Evolutionary conservation across 2,797 vertebrate genomes (phyloP).

Genomic region (Phalanger gymnotis): DNA sequence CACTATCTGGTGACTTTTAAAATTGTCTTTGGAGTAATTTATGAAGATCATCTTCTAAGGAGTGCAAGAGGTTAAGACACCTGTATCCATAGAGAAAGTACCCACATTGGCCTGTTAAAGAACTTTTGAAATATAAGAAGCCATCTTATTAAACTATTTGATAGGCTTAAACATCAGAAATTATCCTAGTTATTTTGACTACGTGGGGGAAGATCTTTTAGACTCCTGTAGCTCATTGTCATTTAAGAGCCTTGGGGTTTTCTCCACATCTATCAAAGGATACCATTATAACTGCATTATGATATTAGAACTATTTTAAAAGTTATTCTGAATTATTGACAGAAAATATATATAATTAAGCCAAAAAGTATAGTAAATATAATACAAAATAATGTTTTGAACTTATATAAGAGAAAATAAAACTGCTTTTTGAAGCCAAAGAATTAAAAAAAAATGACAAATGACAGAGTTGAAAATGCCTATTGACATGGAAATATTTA

Average conservation of each 20-base stretch:
- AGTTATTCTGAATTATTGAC: conserved; percentile 66
- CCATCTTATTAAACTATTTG: conserved; percentile 50
- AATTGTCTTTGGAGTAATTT: background rate
- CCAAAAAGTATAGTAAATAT: conserved; percentile 66
- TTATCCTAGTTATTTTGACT: conserved; percentile 55
- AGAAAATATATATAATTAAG: conserved; percentile 67
- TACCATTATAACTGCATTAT: conserved; percentile 45
- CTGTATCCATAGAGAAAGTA: background rate
- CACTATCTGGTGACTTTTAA: background rate
- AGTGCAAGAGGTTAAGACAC: background rate
- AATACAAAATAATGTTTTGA: conserved; percentile 58
- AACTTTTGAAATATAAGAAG: conserved; percentile 52
- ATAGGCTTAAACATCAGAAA: conserved; percentile 64
- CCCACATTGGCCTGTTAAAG: background rate
- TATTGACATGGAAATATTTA: background rate
- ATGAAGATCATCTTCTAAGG: background rate
- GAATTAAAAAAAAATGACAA: conserved; percentile 25
- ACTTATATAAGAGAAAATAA: conserved; percentile 21
- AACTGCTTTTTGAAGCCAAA: conserved; percentile 37
- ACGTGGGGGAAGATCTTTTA: conserved; percentile 66
- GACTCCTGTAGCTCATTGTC: conserved; percentile 55
- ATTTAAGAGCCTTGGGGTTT: conserved; percentile 48
- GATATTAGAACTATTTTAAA: conserved; percentile 60
- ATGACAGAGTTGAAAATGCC: background rate
- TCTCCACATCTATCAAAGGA: conserved; percentile 49